Percentiles rank a stretch among this genome's conserved stretches.
Evolutionary conservation across 30 jellyfish, hydroid and myxozoan genomes (phyloP).

Genomic region (Pelagia noctiluca): DNA sequence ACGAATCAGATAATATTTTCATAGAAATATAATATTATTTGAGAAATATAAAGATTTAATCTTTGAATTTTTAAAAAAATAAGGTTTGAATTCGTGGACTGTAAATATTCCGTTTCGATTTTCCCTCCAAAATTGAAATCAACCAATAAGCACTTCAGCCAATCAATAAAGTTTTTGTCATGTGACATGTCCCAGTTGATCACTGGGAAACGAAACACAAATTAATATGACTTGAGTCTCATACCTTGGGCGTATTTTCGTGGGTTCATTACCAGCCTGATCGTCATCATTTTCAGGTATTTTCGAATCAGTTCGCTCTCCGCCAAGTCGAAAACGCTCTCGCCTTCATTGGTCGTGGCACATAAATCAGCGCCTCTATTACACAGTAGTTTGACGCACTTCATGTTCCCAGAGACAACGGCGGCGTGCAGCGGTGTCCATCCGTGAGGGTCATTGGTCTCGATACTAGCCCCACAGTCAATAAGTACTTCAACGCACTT

Average conservation of each 20-base stretch:
- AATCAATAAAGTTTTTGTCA: too few species aligned
- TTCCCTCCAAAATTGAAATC: too few species aligned
- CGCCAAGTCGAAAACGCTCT: constrained; percentile 79
- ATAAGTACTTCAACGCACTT: constrained; percentile 70
- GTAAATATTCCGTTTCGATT: too few species aligned
- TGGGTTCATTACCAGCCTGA: constrained; percentile 47
- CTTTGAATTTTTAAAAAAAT: too few species aligned
- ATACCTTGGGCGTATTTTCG: not conserved
- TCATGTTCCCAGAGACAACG: constrained; percentile 62
- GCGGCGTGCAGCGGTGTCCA: constrained; percentile 92
- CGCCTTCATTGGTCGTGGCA: constrained; percentile 77
- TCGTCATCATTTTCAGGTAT: constrained; percentile 64
- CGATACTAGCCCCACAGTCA: constrained; percentile 74
- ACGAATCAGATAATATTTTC: too few species aligned
- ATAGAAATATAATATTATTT: too few species aligned
- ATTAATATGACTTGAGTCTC: constrained; percentile 19
- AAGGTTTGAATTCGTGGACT: too few species aligned
- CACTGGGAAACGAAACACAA: not conserved
- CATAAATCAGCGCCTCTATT: constrained; percentile 62
- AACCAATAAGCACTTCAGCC: too few species aligned
- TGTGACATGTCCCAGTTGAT: too few species aligned
- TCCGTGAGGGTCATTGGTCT: constrained; percentile 75
- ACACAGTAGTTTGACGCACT: constrained; percentile 53
- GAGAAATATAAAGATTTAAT: too few species aligned
- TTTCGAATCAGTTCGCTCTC: constrained; percentile 59